Conservation (phyloP, 2,113 vertebrate species). For the Pterocles burchelli region DNA sequence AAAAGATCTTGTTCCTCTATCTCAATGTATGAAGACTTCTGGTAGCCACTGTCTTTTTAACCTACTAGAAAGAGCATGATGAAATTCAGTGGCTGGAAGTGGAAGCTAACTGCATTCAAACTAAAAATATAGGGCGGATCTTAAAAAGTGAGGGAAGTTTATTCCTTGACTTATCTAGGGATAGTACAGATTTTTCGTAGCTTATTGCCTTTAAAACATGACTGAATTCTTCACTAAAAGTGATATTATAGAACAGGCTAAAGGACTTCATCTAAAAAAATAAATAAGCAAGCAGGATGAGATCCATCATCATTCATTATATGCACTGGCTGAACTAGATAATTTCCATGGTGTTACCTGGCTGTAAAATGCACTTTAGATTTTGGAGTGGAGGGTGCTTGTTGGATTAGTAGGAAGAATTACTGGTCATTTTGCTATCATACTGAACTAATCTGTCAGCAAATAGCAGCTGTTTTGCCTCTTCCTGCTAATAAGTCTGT, state of each 20-base stretch:
- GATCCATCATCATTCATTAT: background rate
- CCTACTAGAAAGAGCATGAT: background rate
- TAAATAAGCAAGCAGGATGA: background rate
- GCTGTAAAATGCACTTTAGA: background rate
- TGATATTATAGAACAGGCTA: background rate
- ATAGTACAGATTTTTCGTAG: background rate
- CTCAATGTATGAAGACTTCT: background rate
- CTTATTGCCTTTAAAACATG: background rate
- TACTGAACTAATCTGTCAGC: background rate
- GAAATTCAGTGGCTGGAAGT: background rate
- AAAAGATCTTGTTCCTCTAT: background rate
- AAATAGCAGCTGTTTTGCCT: background rate
- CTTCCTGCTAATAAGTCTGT: background rate
- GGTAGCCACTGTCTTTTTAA: background rate
- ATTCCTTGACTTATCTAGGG: accelerated
- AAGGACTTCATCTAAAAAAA: background rate
- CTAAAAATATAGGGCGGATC: background rate
- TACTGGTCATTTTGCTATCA: background rate
- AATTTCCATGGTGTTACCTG: background rate
- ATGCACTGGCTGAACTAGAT: background rate
- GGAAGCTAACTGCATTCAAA: background rate
- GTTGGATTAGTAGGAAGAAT: background rate
- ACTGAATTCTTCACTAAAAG: background rate
- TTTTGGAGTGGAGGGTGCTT: background rate
- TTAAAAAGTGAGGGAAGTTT: background rate